Evolutionary conservation across 2,888 invertebrate genomes (phyloP), one percentile per base, ranked within the genome.

Genomic region (Trimorus sp.): DNA sequence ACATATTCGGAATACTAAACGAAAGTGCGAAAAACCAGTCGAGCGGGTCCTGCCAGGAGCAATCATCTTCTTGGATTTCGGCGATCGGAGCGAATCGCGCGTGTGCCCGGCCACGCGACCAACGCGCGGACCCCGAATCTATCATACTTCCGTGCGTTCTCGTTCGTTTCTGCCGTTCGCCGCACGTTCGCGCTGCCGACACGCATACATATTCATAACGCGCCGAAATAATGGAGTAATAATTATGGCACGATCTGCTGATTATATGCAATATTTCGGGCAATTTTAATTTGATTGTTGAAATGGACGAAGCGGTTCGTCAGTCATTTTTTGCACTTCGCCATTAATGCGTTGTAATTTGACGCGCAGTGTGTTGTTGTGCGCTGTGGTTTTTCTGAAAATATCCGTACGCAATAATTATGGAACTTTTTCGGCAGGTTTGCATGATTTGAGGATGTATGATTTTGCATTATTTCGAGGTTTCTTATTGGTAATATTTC

Each of bases 31-130:
- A 71, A 65, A 71, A 71, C 59, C 65, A 63, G 70, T 66, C 58
- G 53, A 42, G 51, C 71, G 51, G 38, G 65, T 60, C 60, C 40
- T 40, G 40, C 66, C 51, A 53, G 42, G 68, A 58, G 65, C 60
- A 53, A 63, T 59, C 66, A 63, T 54, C 59, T 16, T 53, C 49
- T 37, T 65, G 63, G 56, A 80, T 74, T 79, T 63, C 62, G 49
- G 60, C 73, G 62, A 66, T 75, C 71, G 53, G 58, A 65, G 16
- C 48, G 65, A 65, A 68, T 56, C 51, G 74, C 74, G 79, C 77
- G 70, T 66, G 58, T 45, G 73, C 56, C 69, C 16, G 51, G 79
- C 83, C 83, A 80, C 83, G 83, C 83, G 83, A 83, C 83, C 53
- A 60, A 78, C 77, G 77, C 63, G 68, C 54, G 26, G 15, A 51